Percentiles rank a stretch among this genome's conserved stretches.
phyloP scores from a whole-genome alignment of 2,888 invertebrate species.

The Melinaea marsaeus region DNA sequence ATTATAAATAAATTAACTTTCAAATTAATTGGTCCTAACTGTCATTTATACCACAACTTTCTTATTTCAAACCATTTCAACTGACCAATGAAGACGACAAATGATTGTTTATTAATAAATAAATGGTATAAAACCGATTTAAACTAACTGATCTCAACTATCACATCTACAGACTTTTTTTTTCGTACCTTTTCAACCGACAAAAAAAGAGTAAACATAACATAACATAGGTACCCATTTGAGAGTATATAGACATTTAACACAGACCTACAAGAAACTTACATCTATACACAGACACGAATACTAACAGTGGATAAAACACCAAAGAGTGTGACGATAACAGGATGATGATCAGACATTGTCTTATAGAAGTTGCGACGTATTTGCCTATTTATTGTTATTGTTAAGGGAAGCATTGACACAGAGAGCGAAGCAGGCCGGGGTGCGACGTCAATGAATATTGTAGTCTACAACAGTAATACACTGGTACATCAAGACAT shows the following conservation, averaged over 20 bases:
- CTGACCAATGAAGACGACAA: too few species aligned
- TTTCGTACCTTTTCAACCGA: too few species aligned
- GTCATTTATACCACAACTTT: too few species aligned
- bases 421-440: neutral
- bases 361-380: neutral
- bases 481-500: neutral
- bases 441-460: neutral
- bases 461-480: neutral
- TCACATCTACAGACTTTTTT: too few species aligned
- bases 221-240: conserved; percentile 1
- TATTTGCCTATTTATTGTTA: neutral
- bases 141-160: too few species aligned
- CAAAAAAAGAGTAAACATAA: neutral
- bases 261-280: neutral
- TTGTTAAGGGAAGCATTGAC: neutral
- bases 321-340: too few species aligned
- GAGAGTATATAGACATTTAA: neutral
- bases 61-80: too few species aligned
- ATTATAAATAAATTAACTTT: too few species aligned
- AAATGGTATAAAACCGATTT: too few species aligned
- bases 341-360: too few species aligned
- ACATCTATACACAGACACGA: conserved; percentile 4
- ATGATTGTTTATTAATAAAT: too few species aligned
- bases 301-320: neutral
- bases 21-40: too few species aligned